Percentiles rank a stretch among this genome's conserved stretches.
These are phyloP conservation scores for Brachionus sp. DNA, from an alignment of 1,140 invertebrate genomes.

Conservation along the genomic window DNA sequence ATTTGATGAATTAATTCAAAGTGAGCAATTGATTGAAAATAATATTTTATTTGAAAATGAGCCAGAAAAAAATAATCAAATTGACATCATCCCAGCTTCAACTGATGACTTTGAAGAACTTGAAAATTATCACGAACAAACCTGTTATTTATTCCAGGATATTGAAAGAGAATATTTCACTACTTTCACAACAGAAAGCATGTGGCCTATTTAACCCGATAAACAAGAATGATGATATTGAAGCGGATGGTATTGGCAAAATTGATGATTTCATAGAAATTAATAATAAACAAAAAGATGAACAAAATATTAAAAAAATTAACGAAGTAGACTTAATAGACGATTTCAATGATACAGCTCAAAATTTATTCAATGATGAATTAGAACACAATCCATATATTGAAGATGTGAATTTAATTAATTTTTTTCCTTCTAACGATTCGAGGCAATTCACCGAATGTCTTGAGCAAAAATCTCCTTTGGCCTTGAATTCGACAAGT, in stretches of 20 bases:
- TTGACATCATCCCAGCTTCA: neutral
- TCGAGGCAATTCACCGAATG: neutral
- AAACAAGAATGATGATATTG: neutral
- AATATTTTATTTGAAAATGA: neutral
- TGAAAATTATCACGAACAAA: neutral
- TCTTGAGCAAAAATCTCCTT: neutral
- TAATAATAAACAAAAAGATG: neutral
- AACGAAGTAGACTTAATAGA: neutral
- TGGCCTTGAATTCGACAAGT: neutral
- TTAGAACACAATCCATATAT: neutral
- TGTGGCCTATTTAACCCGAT: constrained; percentile 35
- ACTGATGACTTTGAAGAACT: neutral
- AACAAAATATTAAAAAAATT: neutral
- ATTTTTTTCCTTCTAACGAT: neutral
- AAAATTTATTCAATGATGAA: neutral
- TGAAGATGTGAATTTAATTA: neutral
- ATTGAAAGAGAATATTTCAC: constrained; percentile 1
- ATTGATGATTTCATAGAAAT: neutral
- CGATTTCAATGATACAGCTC: neutral
- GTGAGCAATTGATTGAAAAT: neutral
- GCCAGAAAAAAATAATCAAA: neutral
- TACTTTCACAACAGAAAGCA: constrained; percentile 13
- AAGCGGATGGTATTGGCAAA: neutral
- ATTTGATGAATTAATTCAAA: neutral
- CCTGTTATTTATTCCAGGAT: neutral